Percentiles rank a stretch among this genome's conserved stretches.
Conservation (phyloP, 2,113 vertebrate genomes). For the Syngnathus typhle region DNA sequence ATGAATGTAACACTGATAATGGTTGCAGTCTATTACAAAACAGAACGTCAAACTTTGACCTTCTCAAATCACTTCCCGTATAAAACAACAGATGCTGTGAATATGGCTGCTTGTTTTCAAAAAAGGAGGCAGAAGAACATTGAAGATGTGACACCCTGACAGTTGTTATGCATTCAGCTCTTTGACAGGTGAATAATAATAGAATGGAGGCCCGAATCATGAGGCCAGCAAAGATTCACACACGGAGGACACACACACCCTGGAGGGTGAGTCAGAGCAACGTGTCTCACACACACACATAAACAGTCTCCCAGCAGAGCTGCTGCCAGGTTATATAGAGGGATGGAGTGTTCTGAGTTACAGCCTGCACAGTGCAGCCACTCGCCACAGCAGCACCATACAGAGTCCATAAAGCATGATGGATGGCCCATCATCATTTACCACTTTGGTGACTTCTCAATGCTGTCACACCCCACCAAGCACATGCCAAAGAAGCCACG, state of each 20-base stretch:
- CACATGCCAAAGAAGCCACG: constrained; percentile 60
- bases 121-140: background rate
- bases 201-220: constrained; percentile 7
- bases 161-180: background rate
- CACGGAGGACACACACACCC: background rate
- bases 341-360: constrained; percentile 68
- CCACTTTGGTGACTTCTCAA: constrained; percentile 73
- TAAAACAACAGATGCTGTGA: background rate
- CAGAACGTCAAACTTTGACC: background rate
- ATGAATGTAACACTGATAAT: background rate
- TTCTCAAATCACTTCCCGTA: background rate
- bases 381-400: constrained; percentile 62
- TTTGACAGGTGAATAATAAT: constrained; percentile 3
- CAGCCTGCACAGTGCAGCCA: constrained; percentile 62
- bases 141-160: background rate
- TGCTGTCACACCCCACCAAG: constrained; percentile 61
- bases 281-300: constrained; percentile 42
- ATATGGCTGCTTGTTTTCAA: background rate
- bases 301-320: constrained; percentile 48
- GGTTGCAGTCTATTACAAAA: background rate
- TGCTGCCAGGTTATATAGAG: constrained; percentile 60
- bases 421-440: constrained; percentile 71
- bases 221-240: constrained; percentile 3
- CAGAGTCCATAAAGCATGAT: constrained; percentile 71
- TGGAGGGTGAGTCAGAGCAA: constrained; percentile 46